Base-by-base conservation (phyloP, 2,113 vertebrate species). In the Tupaia tana region DNA sequence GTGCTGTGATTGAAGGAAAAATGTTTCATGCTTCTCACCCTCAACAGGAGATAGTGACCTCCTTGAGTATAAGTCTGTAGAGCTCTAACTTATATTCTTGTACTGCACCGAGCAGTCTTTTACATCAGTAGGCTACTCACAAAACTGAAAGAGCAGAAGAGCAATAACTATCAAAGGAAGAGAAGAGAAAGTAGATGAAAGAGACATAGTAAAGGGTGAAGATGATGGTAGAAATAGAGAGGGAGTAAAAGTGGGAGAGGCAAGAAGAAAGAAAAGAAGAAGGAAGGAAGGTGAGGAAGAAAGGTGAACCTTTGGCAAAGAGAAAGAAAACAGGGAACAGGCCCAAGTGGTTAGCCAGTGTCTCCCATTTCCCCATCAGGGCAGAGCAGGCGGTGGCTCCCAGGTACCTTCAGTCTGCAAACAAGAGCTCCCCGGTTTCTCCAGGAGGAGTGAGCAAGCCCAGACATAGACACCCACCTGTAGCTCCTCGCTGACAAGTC, bases 41-140 rank as follows among this genome's bases (percentile, higher is more conserved):
- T 89, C 3, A 63, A 9, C 16, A 81, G 7, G 71, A 84, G 63
- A 64, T 24, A 31, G 52, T 92, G 63, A 77, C 29, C 58, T 74
- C 12, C 43, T 80, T 31, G 31, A 56, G 3, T 59, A 7, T 3
- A 58, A 69, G 9, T 88, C 29, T 80, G 27, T 19, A 84, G 34
- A 67, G 24, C 74, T 67, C 79, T 15, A 15, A 27, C 91, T 86
- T 73, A 88, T 78, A 93, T 58, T 80, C 83, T 66, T 93, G 5
- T 20, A 19, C 9, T 71, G 16, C 10, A 25, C 64, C 82, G 43
- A 67, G 59, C 10, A 78, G 25, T 69, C 19, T 3, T 58, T 63
- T 19, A 34, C 9, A 78, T 43, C n/a, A n/a, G 11, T 11, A 66
- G 34, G 15, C 81, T 75, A 61, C 24, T n/a, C 12, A 16, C 8